These are phyloP conservation scores for Micromesistius poutassou DNA, from an alignment of 2,797 vertebrate species.

Conservation along the genomic window DNA sequence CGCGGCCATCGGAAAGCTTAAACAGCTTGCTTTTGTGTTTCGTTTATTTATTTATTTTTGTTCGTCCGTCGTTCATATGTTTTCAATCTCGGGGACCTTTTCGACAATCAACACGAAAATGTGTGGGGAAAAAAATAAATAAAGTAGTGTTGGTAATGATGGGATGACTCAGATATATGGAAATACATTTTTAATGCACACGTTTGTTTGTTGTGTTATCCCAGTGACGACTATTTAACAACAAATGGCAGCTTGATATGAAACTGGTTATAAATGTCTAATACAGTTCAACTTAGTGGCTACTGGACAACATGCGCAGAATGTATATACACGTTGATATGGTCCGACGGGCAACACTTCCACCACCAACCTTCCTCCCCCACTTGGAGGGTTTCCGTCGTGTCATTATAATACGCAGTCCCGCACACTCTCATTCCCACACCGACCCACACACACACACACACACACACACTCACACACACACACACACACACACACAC, in stretches of 20 bases:
- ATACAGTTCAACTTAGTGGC: not conserved
- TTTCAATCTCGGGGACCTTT: not conserved
- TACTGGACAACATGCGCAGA: not conserved
- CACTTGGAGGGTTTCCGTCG: not conserved
- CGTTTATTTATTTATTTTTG: no score
- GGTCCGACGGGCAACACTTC: no score
- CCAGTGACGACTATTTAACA: not conserved
- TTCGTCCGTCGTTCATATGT: no score
- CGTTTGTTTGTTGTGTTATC: no score
- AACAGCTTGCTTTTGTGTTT: not conserved
- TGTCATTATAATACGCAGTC: not conserved
- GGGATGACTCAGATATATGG: slow-evolving; percentile 1
- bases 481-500: no score
- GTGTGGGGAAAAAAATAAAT: no score
- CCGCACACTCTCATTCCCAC: slow-evolving; percentile 25
- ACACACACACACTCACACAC: slow-evolving; percentile 47
- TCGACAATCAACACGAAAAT: not conserved
- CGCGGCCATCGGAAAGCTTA: not conserved
- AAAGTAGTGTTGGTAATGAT: not conserved
- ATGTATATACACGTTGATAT: not conserved
- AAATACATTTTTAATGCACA: not conserved
- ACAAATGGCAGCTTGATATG: slow-evolving; percentile 8
- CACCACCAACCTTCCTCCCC: no score
- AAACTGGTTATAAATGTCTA: slow-evolving; percentile 3
- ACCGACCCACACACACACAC: slow-evolving; percentile 45